Conservation (phyloP, 2,888 invertebrate genomes). For the Hylaea fasciaria region DNA sequence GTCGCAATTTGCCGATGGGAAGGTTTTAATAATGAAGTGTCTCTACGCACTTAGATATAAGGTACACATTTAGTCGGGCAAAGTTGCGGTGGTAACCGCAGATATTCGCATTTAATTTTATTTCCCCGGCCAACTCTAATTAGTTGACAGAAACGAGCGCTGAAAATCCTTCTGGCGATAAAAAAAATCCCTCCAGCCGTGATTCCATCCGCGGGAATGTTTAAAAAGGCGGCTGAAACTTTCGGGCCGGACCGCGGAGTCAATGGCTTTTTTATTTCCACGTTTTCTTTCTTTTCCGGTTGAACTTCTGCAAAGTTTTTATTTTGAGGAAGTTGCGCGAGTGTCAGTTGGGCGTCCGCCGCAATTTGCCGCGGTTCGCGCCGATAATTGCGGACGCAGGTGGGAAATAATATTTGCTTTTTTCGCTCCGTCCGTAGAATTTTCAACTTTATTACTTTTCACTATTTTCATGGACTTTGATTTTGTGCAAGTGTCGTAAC, state of each 20-base stretch:
- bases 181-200: conserved; percentile 64
- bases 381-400: conserved; percentile 83
- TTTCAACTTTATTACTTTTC: conserved; percentile 48
- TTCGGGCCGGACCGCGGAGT: conserved; percentile 76
- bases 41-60: too few species aligned
- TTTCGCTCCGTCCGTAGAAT: conserved; percentile 46
- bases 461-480: not conserved
- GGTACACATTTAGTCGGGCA: conserved; percentile 11
- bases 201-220: conserved; percentile 73
- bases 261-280: conserved; percentile 83
- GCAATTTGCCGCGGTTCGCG: conserved; percentile 81
- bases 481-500: not conserved
- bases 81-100: conserved; percentile 28
- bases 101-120: conserved; percentile 55
- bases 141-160: conserved; percentile 72
- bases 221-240: conserved; percentile 77
- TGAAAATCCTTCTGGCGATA: conserved; percentile 68
- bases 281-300: conserved; percentile 82
- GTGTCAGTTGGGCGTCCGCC: conserved; percentile 81
- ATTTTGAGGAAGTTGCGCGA: conserved; percentile 81
- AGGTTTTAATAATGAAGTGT: too few species aligned
- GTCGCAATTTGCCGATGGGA: too few species aligned
- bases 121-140: conserved; percentile 62
- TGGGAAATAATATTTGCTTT: conserved; percentile 66
- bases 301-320: conserved; percentile 81